Conservation (phyloP, 2,888 invertebrate genomes). For the Xylota sylvarum region DNA sequence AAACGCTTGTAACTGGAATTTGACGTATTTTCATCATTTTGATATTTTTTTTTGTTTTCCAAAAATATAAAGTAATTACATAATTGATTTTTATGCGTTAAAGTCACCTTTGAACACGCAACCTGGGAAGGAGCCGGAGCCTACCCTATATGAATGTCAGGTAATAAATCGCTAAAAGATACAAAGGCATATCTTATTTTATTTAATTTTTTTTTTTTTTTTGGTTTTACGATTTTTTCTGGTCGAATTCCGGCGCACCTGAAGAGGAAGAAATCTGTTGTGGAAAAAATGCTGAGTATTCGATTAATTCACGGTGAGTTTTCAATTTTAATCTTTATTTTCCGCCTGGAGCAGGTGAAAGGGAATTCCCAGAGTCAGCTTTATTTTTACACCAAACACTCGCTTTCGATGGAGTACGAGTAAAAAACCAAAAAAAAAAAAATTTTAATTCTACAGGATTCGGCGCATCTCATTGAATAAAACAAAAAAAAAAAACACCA, state of each 20-base stretch:
- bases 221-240: not conserved
- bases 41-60: no score
- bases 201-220: not conserved
- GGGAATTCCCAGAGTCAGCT: conserved; percentile 49
- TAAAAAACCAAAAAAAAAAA: not conserved
- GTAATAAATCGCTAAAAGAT: conserved; percentile 49
- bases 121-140: not conserved
- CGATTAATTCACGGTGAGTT: conserved; percentile 53
- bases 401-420: not conserved
- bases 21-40: no score
- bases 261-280: conserved; percentile 13
- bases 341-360: conserved; percentile 32
- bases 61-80: conserved; percentile 44
- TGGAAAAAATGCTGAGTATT: conserved; percentile 55
- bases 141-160: not conserved
- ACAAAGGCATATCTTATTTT: not conserved
- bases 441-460: not conserved
- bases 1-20: no score
- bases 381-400: conserved; percentile 3
- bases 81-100: conserved; percentile 46
- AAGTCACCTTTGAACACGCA: conserved; percentile 22
- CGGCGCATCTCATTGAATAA: conserved; percentile 38
- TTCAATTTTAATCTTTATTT: conserved; percentile 66
- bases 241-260: not conserved
- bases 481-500: no score